Percentiles rank a stretch among this genome's conserved stretches.
phyloP scores from a whole-genome alignment of 1,140 invertebrate species.

The Thaumetopoea pityocampa region DNA sequence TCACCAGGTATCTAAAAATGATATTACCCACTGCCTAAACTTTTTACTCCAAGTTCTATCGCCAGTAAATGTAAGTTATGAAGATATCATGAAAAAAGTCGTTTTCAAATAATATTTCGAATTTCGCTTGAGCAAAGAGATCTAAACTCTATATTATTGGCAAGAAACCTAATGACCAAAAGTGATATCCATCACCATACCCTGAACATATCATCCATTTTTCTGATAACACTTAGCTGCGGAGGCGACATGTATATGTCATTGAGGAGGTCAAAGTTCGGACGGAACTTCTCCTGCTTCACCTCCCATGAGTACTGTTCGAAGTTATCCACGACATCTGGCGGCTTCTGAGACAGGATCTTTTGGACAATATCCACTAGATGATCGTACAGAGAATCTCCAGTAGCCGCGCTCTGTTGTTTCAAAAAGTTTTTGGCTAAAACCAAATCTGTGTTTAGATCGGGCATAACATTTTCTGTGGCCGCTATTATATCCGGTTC shows the following conservation, averaged over 20 bases:
- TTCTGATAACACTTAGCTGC: conserved; percentile 47
- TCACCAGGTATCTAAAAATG: too few relatives aligned
- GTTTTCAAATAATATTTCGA: too few relatives aligned
- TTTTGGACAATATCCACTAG: conserved; percentile 79
- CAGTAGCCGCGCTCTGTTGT: conserved; percentile 59
- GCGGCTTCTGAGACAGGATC: conserved; percentile 78
- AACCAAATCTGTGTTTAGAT: conserved; percentile 59
- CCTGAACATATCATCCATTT: conserved; percentile 67
- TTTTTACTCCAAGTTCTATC: too few relatives aligned
- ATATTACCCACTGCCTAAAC: too few relatives aligned
- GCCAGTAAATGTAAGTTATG: too few relatives aligned
- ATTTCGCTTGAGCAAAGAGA: too few relatives aligned
- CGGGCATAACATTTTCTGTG: conserved; percentile 63
- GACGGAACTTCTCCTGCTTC: conserved; percentile 77
- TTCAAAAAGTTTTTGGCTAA: conserved; percentile 65
- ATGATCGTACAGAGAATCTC: conserved; percentile 76
- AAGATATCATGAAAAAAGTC: too few relatives aligned
- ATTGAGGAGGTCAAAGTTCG: conserved; percentile 75
- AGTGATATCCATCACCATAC: too few relatives aligned
- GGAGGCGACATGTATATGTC: conserved; percentile 75
- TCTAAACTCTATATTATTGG: too few relatives aligned
- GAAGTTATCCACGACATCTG: conserved; percentile 79
- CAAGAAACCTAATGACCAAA: too few relatives aligned
- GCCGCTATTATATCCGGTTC: conserved; percentile 68
- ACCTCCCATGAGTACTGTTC: conserved; percentile 80